Percentiles rank a stretch among this genome's conserved stretches.
Conservation (phyloP, 2,113 vertebrate species). For the Romanogobio albipinnatus region DNA sequence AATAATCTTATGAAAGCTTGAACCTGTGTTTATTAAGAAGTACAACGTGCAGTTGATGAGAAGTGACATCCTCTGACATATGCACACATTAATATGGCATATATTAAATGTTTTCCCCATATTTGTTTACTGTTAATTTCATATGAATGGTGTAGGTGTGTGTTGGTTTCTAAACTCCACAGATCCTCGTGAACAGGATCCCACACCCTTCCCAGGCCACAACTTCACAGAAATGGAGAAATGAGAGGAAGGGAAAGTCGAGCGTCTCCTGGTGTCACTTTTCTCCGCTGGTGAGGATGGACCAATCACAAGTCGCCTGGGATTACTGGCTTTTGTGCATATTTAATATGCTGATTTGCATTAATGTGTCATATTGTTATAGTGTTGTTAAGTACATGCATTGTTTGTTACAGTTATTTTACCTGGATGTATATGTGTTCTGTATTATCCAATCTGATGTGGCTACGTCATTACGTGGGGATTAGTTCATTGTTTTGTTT, state of each 20-base stretch:
- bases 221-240: neutral
- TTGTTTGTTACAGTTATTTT: no score
- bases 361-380: neutral
- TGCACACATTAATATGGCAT: neutral
- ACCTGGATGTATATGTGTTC: no score
- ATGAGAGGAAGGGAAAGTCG: neutral
- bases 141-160: neutral
- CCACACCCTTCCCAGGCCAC: conserved; percentile 6
- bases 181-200: conserved; percentile 32
- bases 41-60: neutral
- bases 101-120: neutral
- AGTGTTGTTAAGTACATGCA: no score
- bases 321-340: neutral
- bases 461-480: no score
- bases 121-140: no score
- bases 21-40: neutral
- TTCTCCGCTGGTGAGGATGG: neutral
- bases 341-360: neutral
- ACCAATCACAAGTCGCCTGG: neutral
- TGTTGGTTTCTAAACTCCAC: neutral
- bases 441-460: no score
- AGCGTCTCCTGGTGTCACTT: neutral
- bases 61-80: neutral
- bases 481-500: no score
- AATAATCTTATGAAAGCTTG: neutral